These are phyloP conservation scores for Drosophila kikkawai DNA, from an alignment of 1,140 invertebrate species.

Conservation along the genomic window DNA sequence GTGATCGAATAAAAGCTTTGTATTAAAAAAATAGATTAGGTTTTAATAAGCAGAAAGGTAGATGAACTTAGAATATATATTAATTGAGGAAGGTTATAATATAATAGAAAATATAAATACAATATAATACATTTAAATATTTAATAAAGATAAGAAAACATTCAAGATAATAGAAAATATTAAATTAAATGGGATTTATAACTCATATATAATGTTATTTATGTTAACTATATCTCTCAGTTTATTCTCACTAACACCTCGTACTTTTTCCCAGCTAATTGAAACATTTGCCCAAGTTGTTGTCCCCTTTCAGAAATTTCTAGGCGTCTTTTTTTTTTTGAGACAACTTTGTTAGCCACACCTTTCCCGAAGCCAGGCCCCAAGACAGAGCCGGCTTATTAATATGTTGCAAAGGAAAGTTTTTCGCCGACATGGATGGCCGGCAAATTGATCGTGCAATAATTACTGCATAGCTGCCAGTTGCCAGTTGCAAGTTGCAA, in stretches of 20 bases:
- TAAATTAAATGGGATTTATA: too few relatives aligned
- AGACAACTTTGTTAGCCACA: slow-evolving; percentile 33
- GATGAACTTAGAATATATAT: neutral
- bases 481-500: slow-evolving; percentile 41
- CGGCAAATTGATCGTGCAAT: slow-evolving; percentile 81
- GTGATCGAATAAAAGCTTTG: neutral
- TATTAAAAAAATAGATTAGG: neutral
- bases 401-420: slow-evolving; percentile 71
- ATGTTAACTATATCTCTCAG: neutral
- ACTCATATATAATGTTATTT: too few relatives aligned
- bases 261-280: slow-evolving; percentile 9
- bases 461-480: slow-evolving; percentile 80
- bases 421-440: slow-evolving; percentile 77
- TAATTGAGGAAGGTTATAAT: neutral
- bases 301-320: slow-evolving; percentile 25
- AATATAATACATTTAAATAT: too few relatives aligned
- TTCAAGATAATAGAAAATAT: too few relatives aligned
- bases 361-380: slow-evolving; percentile 5
- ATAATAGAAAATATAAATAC: too few relatives aligned
- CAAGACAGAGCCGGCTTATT: slow-evolving; percentile 33
- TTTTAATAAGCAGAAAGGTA: neutral
- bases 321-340: neutral
- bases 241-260: neutral
- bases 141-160: too few relatives aligned
- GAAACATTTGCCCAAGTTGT: slow-evolving; percentile 6